Base-by-base conservation (phyloP, 2,888 invertebrate species). In the Rotaria socialis region DNA sequence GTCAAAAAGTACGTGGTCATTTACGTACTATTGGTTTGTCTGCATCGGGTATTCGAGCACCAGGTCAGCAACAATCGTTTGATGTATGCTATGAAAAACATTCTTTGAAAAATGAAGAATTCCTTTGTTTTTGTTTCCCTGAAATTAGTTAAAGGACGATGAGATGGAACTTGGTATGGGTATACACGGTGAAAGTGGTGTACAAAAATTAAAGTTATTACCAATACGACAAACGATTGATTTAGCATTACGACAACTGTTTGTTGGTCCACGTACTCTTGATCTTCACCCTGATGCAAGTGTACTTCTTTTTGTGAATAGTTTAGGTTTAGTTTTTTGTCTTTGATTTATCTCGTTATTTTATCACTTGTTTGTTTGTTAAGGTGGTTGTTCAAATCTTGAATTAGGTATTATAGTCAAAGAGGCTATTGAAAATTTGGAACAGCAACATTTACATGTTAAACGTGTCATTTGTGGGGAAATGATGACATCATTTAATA, bases 401-500 rank as follows among this genome's bases (percentile, higher is more conserved):
- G 95, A 96, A 90, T 93, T 95, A 92, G 94, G 94, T 88, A 93
- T 95, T 85, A 92, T 95, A 19, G 93, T 93, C 85, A 93, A 93
- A 14, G 94, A 95, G 90, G 92, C 93, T 0, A 92, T 94, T 50
- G 90, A 91, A 24, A 94, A 94, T 89, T 91, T 94, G 84, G 85
- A 86, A 43, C 52, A 41, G 58, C 58, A 56, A 58, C 84, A 67
- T 56, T 92, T 93, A 60, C 89, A 87, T 85, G 91, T 93, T 7
- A 92, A 92, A 87, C 92, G 94, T 56, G 91, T 93, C 74, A 93
- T 93, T 90, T 92, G 92, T 87, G 94, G 93, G 8, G 89, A 91
- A 11, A 92, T 94, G 88, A 93, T 95, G 91, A 94, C 95, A 0
- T 95, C 95, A 0, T 90, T 95, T 84, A 94, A 95, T 89, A 94